Conservation (phyloP, 53 echinoderm and acorn worm species). For the Paracentrotus lividus region DNA sequence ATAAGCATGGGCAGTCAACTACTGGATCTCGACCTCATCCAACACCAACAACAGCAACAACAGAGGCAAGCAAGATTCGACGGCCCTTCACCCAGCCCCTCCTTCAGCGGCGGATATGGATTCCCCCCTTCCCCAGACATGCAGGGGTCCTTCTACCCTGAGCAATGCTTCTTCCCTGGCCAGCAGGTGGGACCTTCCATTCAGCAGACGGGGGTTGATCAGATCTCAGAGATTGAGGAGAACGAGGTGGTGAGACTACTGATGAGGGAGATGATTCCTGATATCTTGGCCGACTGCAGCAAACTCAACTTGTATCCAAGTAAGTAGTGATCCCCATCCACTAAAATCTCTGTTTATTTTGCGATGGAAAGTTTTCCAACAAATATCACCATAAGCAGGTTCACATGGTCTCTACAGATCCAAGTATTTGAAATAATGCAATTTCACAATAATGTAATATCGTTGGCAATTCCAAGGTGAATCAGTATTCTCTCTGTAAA, state of each 20-base stretch:
- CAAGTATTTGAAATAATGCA: too few species aligned
- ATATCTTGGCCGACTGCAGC: constrained; percentile 78
- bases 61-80: not conserved
- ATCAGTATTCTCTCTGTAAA: too few species aligned
- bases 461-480: too few species aligned
- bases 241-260: constrained; percentile 77
- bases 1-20: constrained; percentile 24
- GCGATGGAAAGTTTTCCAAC: too few species aligned
- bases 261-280: constrained; percentile 75
- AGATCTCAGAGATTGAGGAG: constrained; percentile 58
- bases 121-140: constrained; percentile 45
- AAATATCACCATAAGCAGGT: too few species aligned
- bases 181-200: constrained; percentile 42
- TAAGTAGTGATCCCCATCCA: too few species aligned
- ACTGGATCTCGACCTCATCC: constrained; percentile 17
- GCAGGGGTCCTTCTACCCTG: constrained; percentile 62
- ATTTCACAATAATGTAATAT: too few species aligned
- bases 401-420: too few species aligned
- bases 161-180: not conserved
- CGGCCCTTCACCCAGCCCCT: constrained; percentile 63
- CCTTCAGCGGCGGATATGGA: constrained; percentile 29
- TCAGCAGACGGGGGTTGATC: constrained; percentile 47
- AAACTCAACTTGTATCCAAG: constrained; percentile 78
- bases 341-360: too few species aligned
- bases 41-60: constrained; percentile 58